phyloP scores from a whole-genome alignment of 2,797 vertebrate genomes.

The Mormyrops attenuatus region DNA sequence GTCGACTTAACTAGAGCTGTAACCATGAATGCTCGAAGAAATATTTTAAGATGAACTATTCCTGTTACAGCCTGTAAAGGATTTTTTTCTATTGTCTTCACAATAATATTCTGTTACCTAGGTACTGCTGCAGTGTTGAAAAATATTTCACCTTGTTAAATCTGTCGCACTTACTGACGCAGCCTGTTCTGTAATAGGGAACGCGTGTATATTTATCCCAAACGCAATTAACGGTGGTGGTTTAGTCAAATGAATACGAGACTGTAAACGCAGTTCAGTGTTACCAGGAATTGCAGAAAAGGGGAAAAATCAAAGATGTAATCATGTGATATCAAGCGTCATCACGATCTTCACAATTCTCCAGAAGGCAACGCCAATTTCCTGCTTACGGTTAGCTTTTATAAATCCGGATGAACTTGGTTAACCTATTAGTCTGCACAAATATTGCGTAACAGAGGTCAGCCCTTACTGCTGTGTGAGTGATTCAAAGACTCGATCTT shows the following conservation, averaged over 20 bases:
- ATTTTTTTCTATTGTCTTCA: neutral
- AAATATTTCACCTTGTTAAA: neutral
- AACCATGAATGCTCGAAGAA: neutral
- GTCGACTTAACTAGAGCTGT: neutral
- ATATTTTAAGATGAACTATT: neutral
- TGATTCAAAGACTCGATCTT: conserved; percentile 32
- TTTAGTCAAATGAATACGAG: neutral
- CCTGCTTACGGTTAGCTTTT: neutral
- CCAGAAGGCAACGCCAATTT: neutral
- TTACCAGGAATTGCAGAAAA: neutral
- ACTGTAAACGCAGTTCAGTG: neutral
- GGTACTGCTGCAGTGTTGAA: neutral
- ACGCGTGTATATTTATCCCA: neutral
- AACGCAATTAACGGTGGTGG: neutral
- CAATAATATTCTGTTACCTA: neutral
- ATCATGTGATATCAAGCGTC: neutral
- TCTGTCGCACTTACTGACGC: neutral
- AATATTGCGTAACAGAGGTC: neutral
- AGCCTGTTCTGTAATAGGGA: neutral
- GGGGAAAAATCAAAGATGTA: neutral
- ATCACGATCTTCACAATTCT: neutral
- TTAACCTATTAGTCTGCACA: neutral
- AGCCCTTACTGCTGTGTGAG: neutral
- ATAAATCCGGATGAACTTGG: neutral
- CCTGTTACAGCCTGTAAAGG: neutral